These are phyloP conservation scores for Tachina fera DNA, from an alignment of 2,888 invertebrate species.

Conservation along the genomic window DNA sequence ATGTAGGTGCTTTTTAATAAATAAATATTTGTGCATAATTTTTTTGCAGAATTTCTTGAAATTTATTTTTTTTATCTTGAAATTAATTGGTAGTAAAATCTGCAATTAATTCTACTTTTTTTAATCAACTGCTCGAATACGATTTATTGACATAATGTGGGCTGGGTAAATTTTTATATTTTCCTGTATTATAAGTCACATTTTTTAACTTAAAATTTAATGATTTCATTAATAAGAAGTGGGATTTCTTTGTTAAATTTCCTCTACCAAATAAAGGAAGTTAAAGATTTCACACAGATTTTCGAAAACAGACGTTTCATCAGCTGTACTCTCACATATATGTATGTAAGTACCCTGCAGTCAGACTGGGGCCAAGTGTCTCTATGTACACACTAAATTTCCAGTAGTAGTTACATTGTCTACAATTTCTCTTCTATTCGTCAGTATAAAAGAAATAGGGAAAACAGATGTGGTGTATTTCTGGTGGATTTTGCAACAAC, in stretches of 20 bases:
- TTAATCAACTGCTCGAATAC: background rate
- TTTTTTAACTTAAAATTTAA: background rate
- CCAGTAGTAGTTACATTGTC: no score
- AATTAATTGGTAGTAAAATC: slow-evolving; percentile 17
- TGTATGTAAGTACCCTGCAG: no score
- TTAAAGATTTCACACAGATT: no score
- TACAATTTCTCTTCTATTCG: no score
- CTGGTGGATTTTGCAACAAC: no score
- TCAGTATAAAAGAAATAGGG: no score
- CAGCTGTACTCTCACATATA: no score
- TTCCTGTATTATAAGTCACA: slow-evolving; percentile 38
- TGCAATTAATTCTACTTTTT: background rate
- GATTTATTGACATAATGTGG: background rate
- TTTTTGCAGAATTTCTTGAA: slow-evolving; percentile 5
- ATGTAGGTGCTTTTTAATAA: slow-evolving; percentile 38
- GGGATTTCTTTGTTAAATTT: background rate
- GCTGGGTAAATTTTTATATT: slow-evolving; percentile 13
- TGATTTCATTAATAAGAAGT: background rate
- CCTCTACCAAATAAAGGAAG: no score
- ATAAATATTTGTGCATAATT: background rate
- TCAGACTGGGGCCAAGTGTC: no score
- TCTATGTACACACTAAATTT: no score
- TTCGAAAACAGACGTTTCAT: no score
- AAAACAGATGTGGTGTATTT: no score
- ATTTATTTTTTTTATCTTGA: slow-evolving; percentile 13